Percentiles rank a stretch among this genome's conserved stretches.
phyloP scores from a whole-genome alignment of 2,888 invertebrate genomes.

The Drosophila melanosoma region DNA sequence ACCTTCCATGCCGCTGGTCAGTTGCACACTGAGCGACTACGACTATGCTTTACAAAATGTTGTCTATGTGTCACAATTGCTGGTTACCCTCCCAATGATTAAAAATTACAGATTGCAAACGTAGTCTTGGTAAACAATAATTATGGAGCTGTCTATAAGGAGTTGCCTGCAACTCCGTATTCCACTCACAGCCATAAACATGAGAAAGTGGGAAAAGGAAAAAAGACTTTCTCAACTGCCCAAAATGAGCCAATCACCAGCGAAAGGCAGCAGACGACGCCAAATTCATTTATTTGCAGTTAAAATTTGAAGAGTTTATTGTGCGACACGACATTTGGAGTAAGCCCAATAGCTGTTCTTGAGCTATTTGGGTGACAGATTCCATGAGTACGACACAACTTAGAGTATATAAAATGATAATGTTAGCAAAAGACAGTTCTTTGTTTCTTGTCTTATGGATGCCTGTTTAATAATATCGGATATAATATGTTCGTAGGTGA shows the following conservation, averaged over 20 bases:
- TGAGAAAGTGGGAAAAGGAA: no score
- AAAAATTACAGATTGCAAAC: no score
- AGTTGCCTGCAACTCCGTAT: no score
- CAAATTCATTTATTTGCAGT: conserved; percentile 41
- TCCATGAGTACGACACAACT: neutral
- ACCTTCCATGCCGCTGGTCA: conserved; percentile 60
- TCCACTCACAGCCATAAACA: no score
- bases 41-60: no score
- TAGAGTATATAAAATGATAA: neutral
- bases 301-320: conserved; percentile 41
- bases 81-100: no score
- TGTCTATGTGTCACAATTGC: no score
- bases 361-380: neutral
- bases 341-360: no score
- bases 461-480: conserved; percentile 84
- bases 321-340: conserved; percentile 48
- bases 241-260: conserved; percentile 84
- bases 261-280: conserved; percentile 84
- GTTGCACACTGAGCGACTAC: conserved; percentile 40
- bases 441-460: conserved; percentile 59
- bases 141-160: no score
- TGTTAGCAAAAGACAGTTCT: conserved; percentile 72
- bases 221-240: conserved; percentile 72
- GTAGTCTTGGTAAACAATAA: no score
- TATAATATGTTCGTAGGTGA: conserved; percentile 89